Base-by-base conservation (phyloP, 2,888 invertebrate species). In the Eustalomyia histrio region DNA sequence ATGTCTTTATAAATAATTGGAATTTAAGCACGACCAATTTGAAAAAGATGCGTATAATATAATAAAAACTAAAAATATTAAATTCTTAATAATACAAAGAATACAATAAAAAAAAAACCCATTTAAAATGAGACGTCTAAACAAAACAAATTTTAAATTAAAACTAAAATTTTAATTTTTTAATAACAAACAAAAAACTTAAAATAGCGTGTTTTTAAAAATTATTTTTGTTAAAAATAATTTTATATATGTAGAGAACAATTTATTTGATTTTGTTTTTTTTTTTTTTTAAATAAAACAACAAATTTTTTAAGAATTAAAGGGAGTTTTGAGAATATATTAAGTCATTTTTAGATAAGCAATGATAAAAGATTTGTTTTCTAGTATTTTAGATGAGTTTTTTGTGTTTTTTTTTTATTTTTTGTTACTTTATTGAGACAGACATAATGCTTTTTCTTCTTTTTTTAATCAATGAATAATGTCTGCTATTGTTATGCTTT, bases 341-440 rank as follows among this genome's bases (percentile, higher is more conserved):
- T 47, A n/a, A 47, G 43, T 47, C 1, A 47, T 14, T n/a, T 47
- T 47, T 47, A 47, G 29, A n/a, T 47, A 57, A 78, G 74, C 78
- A 78, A 78, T 63, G 73, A 71, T 16, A 81, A 55, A 24, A 21
- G 18, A 43, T 55, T 43, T 39, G 39, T 68, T 65, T 29, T 81
- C 76, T 71, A 75, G 74, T 75, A 75, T 78, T 81, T 75, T 78
- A 81, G 81, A 81, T 81, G 81, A 75, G 69, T 72, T 71, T 64
- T 58, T 63, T 81, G 78, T 71, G 60, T 72, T 71, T 58, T 58
- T 63, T 79, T n/a, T n/a, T n/a, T n/a, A n/a, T n/a, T n/a, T n/a
- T n/a, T n/a, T n/a, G n/a, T 65, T 76, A 60, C 73, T 64, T 81
- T 64, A 71, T 78, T 81, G 78, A 81, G 81, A 81, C 81, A 78